Evolutionary conservation across 2,888 invertebrate genomes (phyloP).

Genomic region (Torymus auratus): DNA sequence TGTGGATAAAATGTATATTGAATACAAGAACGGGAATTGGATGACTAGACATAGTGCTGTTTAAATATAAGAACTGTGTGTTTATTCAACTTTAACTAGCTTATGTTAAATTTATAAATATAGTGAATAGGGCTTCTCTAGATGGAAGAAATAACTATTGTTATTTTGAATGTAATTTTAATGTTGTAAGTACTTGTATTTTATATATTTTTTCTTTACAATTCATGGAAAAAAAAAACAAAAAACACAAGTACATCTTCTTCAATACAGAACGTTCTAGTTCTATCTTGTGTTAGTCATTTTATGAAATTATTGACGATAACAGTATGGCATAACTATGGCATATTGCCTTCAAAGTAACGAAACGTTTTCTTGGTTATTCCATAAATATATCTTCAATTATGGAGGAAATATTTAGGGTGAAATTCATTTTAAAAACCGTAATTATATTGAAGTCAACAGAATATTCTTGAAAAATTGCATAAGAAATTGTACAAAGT

Average conservation of each 20-base stretch:
- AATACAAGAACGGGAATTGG: background rate
- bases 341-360: slow-evolving; percentile 38
- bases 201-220: slow-evolving; percentile 36
- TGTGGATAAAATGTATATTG: slow-evolving; percentile 33
- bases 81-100: background rate
- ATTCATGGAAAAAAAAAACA: slow-evolving; percentile 33
- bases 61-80: too few relatives aligned
- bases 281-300: slow-evolving; percentile 44
- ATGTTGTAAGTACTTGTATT: slow-evolving; percentile 22
- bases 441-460: too few relatives aligned
- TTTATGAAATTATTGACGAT: slow-evolving; percentile 32
- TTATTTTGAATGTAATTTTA: background rate
- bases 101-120: too few relatives aligned
- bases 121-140: too few relatives aligned
- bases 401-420: background rate
- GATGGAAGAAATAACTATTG: background rate
- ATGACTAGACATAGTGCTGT: too few relatives aligned
- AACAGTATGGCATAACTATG: slow-evolving; percentile 6
- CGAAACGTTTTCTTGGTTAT: background rate
- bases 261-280: slow-evolving; percentile 49
- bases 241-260: too few relatives aligned
- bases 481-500: slow-evolving; percentile 49
- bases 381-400: slow-evolving; percentile 14
- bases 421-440: too few relatives aligned
- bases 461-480: too few relatives aligned